phyloP scores from a whole-genome alignment of 2,797 vertebrate genomes.

The Hydrophis major region DNA sequence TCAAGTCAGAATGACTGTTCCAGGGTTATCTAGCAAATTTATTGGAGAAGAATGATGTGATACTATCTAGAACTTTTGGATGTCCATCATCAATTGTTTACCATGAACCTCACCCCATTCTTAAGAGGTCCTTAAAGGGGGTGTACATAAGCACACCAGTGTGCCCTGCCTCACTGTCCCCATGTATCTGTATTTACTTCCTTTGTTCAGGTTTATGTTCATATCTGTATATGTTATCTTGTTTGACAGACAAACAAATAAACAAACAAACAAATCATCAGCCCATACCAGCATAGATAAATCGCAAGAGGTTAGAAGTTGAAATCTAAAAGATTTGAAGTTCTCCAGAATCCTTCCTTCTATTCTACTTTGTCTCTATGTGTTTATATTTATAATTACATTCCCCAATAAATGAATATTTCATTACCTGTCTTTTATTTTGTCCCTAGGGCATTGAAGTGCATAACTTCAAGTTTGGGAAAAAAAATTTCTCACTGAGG shows the following conservation, averaged over 20 bases:
- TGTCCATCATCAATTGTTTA: neutral
- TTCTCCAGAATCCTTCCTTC: neutral
- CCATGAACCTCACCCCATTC: too few species aligned
- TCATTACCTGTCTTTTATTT: neutral
- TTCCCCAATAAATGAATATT: neutral
- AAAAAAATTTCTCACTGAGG: neutral
- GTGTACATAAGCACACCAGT: too few species aligned
- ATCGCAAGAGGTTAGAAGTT: neutral
- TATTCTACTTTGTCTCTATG: neutral
- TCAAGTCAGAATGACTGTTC: neutral
- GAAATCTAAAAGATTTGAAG: neutral
- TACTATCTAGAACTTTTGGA: neutral
- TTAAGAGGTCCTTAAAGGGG: too few species aligned
- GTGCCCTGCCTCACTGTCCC: too few species aligned
- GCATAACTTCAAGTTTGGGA: neutral
- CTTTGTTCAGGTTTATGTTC: too few species aligned
- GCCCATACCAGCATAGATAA: neutral
- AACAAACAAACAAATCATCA: neutral
- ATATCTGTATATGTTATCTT: too few species aligned
- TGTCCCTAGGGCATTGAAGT: neutral
- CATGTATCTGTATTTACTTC: too few species aligned
- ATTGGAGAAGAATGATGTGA: neutral
- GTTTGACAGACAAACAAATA: too few species aligned
- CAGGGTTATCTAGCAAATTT: neutral
- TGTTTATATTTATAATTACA: neutral